phyloP scores from a whole-genome alignment of 2,113 vertebrate species.

The Oncorhynchus mykiss region DNA sequence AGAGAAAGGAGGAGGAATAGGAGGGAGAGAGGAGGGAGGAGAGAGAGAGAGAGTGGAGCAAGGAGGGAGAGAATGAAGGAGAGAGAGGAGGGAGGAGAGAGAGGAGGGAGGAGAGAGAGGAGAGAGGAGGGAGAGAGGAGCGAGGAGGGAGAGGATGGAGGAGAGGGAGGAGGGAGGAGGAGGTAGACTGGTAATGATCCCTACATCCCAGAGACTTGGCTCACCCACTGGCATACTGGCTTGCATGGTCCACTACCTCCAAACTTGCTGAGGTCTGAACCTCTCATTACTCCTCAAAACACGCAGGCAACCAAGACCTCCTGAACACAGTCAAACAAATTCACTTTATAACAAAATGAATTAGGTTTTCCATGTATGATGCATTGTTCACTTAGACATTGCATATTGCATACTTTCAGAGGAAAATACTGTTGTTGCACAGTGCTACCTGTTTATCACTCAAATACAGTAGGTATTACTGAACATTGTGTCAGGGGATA shows the following conservation, averaged over 20 bases:
- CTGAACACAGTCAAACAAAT: slow-evolving; percentile 64
- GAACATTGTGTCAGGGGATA: too few relatives aligned
- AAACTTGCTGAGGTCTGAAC: slow-evolving; percentile 74
- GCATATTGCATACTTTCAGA: slow-evolving; percentile 16
- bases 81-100: slow-evolving; percentile 11
- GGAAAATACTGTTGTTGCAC: not conserved
- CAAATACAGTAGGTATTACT: too few relatives aligned
- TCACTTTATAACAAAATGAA: slow-evolving; percentile 60
- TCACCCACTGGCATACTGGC: slow-evolving; percentile 71
- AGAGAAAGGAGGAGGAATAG: not conserved
- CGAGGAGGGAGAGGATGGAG: not conserved
- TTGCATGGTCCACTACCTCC: slow-evolving; percentile 60
- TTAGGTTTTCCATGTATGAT: slow-evolving; percentile 41
- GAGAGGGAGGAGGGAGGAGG: not conserved
- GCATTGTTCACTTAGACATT: slow-evolving; percentile 46
- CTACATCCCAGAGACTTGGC: slow-evolving; percentile 69
- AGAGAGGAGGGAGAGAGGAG: not conserved
- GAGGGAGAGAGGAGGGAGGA: not conserved
- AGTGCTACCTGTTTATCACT: not conserved
- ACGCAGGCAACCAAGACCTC: slow-evolving; percentile 61
- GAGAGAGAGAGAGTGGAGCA: not conserved
- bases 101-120: not conserved
- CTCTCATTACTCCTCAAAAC: slow-evolving; percentile 56
- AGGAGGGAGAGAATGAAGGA: not conserved
- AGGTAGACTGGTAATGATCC: slow-evolving; percentile 68